Evolutionary conservation across 2,888 invertebrate species (phyloP), one percentile per base, ranked within the genome.

Genomic region (Athripsodes cinereus): DNA sequence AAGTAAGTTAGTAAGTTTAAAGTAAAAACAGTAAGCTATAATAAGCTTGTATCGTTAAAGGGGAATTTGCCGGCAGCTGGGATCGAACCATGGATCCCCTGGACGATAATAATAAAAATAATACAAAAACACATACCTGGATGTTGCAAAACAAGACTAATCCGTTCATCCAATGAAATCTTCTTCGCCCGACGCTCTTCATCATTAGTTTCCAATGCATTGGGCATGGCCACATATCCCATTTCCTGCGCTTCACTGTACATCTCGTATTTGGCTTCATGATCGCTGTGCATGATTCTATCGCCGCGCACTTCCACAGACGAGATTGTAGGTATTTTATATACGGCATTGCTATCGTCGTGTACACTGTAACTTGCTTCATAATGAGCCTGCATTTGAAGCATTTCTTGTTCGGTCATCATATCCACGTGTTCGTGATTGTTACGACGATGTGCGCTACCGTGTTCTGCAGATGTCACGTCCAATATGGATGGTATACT

Each of bases 211-310:
- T 22, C 49, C 19, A 34, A 48, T 16, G 50, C 52, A 13, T 21
- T 18, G 5, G 22, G 20, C 47, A 26, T 21, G 65, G 77, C 75
- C 0, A 78, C 77, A 67, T 78, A 78, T 64, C 75, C 75, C 61
- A 76, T 68, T 1, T 74, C 69, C 63, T 78, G 78, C 1, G 73
- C 64, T 2, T 75, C 78, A 1, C 76, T 76, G 66, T 76, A 79
- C 70, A 70, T 77, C 35, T 75, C 77, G 68, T 64, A 64, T 20
- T 57, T 55, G 20, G 26, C 34, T 11, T 59, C 61, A 48, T 52
- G 48, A 19, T 48, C 58, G 19, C 55, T 59, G 13, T 16, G 8
- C n/a, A 13, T 44, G 20, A 26, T n/a, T 11, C 46, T 31, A 8
- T 20, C 35, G 47, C 18, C 35, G 47, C 18, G 19, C n/a, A 22